These are phyloP conservation scores for Drosophila nebulosa DNA, from an alignment of 1,140 invertebrate genomes.

Conservation along the genomic window DNA sequence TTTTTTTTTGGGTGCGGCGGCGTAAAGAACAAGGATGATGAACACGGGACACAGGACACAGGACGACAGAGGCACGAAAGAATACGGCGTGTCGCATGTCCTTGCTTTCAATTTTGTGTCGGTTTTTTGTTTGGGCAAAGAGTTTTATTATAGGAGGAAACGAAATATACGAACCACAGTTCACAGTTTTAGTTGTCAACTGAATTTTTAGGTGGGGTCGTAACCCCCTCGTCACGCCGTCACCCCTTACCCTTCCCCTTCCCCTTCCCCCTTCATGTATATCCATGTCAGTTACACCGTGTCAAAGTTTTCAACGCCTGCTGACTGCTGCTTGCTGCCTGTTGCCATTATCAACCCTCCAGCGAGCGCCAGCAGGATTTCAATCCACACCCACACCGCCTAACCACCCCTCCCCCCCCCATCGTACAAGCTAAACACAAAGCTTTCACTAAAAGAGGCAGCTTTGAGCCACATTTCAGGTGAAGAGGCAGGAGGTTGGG, in stretches of 20 bases:
- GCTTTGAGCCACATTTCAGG: slow-evolving; percentile 24
- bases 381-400: not conserved
- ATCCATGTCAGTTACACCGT: slow-evolving; percentile 31
- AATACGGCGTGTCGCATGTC: slow-evolving; percentile 5
- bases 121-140: not conserved
- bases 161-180: not conserved
- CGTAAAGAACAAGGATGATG: not conserved
- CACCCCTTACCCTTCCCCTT: too few relatives aligned
- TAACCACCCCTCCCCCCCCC: not conserved
- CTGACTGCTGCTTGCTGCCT: not conserved
- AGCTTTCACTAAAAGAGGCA: slow-evolving; percentile 40
- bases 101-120: not conserved
- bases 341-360: slow-evolving; percentile 3
- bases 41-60: not conserved
- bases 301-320: slow-evolving; percentile 34
- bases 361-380: not conserved
- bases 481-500: not conserved
- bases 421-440: slow-evolving; percentile 31
- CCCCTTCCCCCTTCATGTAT: too few relatives aligned
- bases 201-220: slow-evolving; percentile 24
- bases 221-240: too few relatives aligned
- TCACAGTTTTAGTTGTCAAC: slow-evolving; percentile 53
- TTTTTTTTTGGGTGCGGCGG: not conserved
- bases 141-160: slow-evolving; percentile 2
- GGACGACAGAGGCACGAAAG: not conserved